Evolutionary conservation across 2,113 vertebrate species (phyloP), one percentile per base, ranked within the genome.

Genomic region (Seriola rivoliana): DNA sequence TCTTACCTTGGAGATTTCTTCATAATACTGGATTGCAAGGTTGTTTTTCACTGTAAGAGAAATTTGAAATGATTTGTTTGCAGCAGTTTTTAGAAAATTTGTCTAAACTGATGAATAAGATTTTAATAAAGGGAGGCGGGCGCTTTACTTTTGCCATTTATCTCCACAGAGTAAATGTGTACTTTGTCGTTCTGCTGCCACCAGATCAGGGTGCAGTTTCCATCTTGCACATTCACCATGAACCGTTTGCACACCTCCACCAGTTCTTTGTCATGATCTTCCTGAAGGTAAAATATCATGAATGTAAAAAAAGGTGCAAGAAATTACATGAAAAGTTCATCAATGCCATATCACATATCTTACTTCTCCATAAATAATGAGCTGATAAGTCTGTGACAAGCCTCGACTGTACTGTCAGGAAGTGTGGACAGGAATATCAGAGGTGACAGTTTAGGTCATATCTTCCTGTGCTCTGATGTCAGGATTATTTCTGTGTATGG

Each of bases 1-100:
- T 9, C 84, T 74, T 70, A 94, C 93, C 89, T 78, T 79, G 9
- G 60, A 82, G 52, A 91, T 63, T 6, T 94, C 86, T 3, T 92
- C 85, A 46, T 75, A 90, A 11, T 81, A 82, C 60, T 89, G 67
- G 2, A 1, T 9, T 2, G 81, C 89, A 0, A 86, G 3, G 8
- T 0, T 40, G 8, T 19, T 4, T 10, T 80, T 76, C 65, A 93
- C 94, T 95, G 92, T 2, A 83, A 75, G 10, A 71, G 0, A 72
- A n/a, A 64, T 62, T 11, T 12, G 1, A 34, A 12, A 6, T 9
- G 1, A 8, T 34, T 60, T 25, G 7, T 64, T 62, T n/a, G 5
- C 17, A 38, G 8, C n/a, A 9, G 8, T 32, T 48, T n/a, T 11
- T 29, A 4, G 0, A 6, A 25, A 13, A 34, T 19, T 2, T 3